Base-by-base conservation (phyloP, 2,888 invertebrate species). In the Iselma pallidipennis region DNA sequence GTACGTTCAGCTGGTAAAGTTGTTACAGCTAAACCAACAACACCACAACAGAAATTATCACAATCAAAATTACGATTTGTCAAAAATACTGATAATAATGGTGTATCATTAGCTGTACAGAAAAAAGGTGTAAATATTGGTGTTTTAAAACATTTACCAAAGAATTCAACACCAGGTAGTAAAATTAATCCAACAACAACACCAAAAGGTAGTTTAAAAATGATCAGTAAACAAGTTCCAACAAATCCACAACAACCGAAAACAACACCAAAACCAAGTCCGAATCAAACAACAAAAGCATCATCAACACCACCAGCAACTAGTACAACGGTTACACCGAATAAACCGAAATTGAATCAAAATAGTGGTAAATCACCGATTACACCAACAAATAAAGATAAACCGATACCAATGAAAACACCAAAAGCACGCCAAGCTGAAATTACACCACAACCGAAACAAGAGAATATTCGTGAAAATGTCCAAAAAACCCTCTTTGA, bases 401-500 rank as follows among this genome's bases (percentile, higher is more conserved):
- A 75, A 63, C 68, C 74, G 1, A 66, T 71, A 31, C 73, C 76
- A 6, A 71, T 71, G 29, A 80, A 79, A 68, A 74, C 76, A 1
- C 77, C 76, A 6, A 79, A 76, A 63, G 54, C 75, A 1, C 66
- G 74, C 33, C 71, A 71, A 55, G 69, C 71, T 12, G 76, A 77
- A 63, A 65, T 74, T 29, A 29, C 57, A 26, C 71, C 61, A 25
- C 73, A 71, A 61, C 79, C 75, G 45, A 71, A 75, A 31, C 67
- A 74, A 64, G 92, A 92, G 71, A 89, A 91, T 7, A 88, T 95
- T 50, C 84, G 96, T 55, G 85, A 91, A 2, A 96, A 91, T 78
- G 94, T 96, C 21, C 86, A 91, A 50, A 94, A 93, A 76, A 91
- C 92, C 0, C 82, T 97, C 37, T 82, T 84, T 14, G 89, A 89